Percentiles rank a stretch among this genome's conserved stretches.
These are phyloP conservation scores for Hipposideros larvatus DNA, from an alignment of 2,797 vertebrate species.

Conservation along the genomic window DNA sequence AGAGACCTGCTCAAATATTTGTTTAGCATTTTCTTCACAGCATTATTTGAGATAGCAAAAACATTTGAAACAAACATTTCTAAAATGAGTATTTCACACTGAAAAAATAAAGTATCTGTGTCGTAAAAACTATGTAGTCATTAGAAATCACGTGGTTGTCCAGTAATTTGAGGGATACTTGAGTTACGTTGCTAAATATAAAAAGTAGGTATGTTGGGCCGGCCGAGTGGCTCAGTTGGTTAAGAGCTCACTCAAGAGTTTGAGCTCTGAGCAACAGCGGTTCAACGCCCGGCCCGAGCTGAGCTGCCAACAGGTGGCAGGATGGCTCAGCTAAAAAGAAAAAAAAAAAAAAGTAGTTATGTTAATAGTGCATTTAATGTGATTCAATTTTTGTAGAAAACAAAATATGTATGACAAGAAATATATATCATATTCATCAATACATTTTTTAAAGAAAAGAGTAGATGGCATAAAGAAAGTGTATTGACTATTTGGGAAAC, in stretches of 20 bases:
- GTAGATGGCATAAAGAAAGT: not conserved
- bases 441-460: not conserved
- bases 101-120: not conserved
- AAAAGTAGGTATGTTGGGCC: not conserved
- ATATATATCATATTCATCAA: not conserved
- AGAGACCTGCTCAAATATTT: not conserved
- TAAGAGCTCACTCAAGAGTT: too few species aligned
- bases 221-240: too few species aligned
- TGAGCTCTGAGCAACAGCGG: too few species aligned
- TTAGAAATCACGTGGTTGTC: not conserved
- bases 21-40: not conserved
- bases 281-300: too few species aligned
- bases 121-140: not conserved
- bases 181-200: not conserved
- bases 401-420: not conserved
- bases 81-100: not conserved
- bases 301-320: too few species aligned
- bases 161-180: not conserved
- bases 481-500: not conserved
- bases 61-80: not conserved
- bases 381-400: not conserved
- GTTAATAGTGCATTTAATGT: not conserved
- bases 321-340: too few species aligned
- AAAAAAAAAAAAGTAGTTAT: not conserved
- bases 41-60: constrained; percentile 1